These are phyloP conservation scores for Machaerirhynchus nigripectus DNA, from an alignment of 2,113 vertebrate genomes.

Conservation along the genomic window DNA sequence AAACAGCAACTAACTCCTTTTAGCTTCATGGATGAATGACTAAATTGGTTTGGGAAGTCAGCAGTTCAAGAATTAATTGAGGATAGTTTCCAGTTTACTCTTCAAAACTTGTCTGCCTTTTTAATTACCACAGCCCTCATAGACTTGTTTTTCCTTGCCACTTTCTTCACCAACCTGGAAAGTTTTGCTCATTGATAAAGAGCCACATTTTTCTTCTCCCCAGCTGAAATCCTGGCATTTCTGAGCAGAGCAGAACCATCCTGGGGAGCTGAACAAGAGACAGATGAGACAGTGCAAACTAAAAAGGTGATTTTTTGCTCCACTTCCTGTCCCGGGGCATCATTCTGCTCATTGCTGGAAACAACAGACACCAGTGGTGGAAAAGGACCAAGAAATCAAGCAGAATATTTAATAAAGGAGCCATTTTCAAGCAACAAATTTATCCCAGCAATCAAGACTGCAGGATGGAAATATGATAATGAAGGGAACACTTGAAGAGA, in stretches of 20 bases:
- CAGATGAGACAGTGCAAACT: neutral
- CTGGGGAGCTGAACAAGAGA: neutral
- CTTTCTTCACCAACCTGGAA: neutral
- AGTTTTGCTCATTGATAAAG: neutral
- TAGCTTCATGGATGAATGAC: neutral
- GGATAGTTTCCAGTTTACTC: neutral
- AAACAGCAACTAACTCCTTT: neutral
- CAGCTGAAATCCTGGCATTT: neutral
- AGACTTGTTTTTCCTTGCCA: neutral
- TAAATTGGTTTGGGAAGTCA: conserved; percentile 13
- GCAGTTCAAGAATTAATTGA: neutral
- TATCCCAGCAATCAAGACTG: neutral
- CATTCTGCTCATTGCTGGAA: neutral
- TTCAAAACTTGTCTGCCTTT: neutral
- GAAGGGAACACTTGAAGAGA: neutral
- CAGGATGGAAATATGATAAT: neutral
- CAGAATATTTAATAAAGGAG: neutral
- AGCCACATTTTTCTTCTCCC: neutral
- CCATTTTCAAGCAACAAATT: neutral
- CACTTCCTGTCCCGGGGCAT: neutral
- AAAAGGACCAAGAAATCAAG: neutral
- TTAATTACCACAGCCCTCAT: neutral
- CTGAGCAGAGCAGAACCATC: neutral
- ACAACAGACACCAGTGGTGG: neutral
- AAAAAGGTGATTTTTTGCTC: neutral